Conservation (phyloP, 2,888 invertebrate species). For the Congeria kusceri region DNA sequence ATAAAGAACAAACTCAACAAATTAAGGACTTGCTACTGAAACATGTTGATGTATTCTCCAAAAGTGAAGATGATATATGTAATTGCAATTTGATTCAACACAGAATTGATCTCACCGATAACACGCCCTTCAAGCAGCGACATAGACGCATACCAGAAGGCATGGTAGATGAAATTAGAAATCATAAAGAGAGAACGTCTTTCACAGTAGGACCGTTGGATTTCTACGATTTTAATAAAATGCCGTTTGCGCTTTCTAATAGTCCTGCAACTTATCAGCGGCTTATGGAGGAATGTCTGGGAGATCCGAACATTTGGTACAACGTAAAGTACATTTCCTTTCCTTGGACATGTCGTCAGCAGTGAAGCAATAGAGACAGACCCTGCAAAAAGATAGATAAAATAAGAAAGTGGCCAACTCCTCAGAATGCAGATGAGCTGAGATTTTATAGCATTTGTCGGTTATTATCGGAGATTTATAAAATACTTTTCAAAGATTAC, state of each 20-base stretch:
- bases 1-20: neutral
- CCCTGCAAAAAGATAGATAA: neutral
- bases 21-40: slow-evolving; percentile 5
- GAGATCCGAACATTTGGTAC: neutral
- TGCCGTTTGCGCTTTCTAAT: slow-evolving; percentile 21
- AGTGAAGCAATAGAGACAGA: neutral
- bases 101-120: neutral
- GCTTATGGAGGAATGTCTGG: slow-evolving; percentile 22
- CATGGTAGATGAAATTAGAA: slow-evolving; percentile 9
- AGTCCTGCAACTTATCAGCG: slow-evolving; percentile 22
- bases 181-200: slow-evolving; percentile 13
- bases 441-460: slow-evolving; percentile 6
- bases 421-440: slow-evolving; percentile 13
- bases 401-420: neutral
- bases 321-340: neutral
- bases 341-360: slow-evolving; percentile 1
- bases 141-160: slow-evolving; percentile 14
- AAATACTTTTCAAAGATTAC: neutral
- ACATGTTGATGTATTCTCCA: slow-evolving; percentile 1
- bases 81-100: no score
- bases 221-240: slow-evolving; percentile 14
- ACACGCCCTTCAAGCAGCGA: slow-evolving; percentile 1
- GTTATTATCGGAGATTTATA: neutral
- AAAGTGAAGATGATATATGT: neutral
- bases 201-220: slow-evolving; percentile 23